Evolutionary conservation across 2,113 vertebrate species (phyloP).

Genomic region (Galbula dea): DNA sequence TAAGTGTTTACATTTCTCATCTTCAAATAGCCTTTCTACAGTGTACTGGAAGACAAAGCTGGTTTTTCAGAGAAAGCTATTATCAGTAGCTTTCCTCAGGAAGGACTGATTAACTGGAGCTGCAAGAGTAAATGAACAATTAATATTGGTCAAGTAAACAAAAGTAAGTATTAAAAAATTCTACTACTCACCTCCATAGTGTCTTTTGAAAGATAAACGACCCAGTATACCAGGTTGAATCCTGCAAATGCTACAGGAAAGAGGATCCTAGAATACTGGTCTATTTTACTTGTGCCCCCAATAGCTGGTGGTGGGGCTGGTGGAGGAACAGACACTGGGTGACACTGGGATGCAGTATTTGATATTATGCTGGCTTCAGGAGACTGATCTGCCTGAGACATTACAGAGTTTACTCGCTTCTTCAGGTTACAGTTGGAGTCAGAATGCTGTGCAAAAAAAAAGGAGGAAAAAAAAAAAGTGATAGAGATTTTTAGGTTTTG

Average conservation of each 20-base stretch:
- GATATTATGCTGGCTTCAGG: conserved; percentile 72
- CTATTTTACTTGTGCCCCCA: conserved; percentile 92
- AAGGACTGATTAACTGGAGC: not conserved
- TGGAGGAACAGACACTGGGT: conserved; percentile 57
- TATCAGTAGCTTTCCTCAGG: not conserved
- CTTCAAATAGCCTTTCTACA: not conserved
- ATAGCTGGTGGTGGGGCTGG: conserved; percentile 66
- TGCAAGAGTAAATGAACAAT: not conserved
- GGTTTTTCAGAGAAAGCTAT: not conserved
- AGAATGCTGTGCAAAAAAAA: conserved; percentile 62
- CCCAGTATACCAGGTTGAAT: conserved; percentile 96
- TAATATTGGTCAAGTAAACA: not conserved
- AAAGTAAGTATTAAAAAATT: not conserved
- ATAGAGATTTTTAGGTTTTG: not conserved
- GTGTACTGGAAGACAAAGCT: not conserved
- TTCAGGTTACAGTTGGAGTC: conserved; percentile 86
- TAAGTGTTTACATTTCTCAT: not conserved
- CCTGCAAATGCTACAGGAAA: conserved; percentile 94
- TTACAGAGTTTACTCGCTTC: conserved; percentile 84
- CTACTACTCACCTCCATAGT: conserved; percentile 88
- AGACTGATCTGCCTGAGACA: conserved; percentile 72
- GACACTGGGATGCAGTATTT: conserved; percentile 54
- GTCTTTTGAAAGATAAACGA: conserved; percentile 96
- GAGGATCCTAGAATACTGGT: conserved; percentile 94
- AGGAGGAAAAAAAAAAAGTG: not conserved